phyloP scores from a whole-genome alignment of 2,797 vertebrate genomes.

The Meda fulgida region DNA sequence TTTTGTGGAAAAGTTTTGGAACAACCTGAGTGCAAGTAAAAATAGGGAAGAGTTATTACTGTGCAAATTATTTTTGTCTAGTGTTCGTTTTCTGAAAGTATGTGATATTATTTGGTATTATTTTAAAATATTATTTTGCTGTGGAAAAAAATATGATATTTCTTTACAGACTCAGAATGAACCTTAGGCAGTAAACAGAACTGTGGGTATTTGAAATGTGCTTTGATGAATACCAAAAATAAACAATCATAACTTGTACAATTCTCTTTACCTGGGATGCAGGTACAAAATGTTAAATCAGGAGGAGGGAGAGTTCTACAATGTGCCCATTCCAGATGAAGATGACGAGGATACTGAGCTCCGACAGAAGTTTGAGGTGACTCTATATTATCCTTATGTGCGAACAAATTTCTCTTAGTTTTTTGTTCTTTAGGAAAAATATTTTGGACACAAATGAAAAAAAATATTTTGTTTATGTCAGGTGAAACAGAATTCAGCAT shows the following conservation, averaged over 20 bases:
- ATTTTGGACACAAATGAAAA: not conserved
- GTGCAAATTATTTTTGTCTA: not conserved
- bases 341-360: constrained; percentile 91
- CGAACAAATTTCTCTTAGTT: not conserved
- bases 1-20: too few relatives aligned
- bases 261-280: constrained; percentile 24
- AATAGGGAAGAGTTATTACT: too few relatives aligned
- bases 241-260: not conserved
- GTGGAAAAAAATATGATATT: not conserved
- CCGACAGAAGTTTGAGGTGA: constrained; percentile 96
- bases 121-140: not conserved
- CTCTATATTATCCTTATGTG: constrained; percentile 42
- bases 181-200: not conserved
- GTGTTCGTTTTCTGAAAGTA: not conserved
- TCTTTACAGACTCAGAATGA: not conserved
- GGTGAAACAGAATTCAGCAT: not conserved
- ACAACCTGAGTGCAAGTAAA: too few relatives aligned
- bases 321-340: constrained; percentile 94
- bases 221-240: not conserved
- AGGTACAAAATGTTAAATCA: constrained; percentile 97
- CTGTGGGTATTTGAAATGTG: not conserved
- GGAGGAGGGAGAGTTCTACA: constrained; percentile 98
- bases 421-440: not conserved
- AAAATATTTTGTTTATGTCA: not conserved
- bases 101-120: not conserved